Evolutionary conservation across 2,888 invertebrate species (phyloP).

Genomic region (Diplolepis rosae): DNA sequence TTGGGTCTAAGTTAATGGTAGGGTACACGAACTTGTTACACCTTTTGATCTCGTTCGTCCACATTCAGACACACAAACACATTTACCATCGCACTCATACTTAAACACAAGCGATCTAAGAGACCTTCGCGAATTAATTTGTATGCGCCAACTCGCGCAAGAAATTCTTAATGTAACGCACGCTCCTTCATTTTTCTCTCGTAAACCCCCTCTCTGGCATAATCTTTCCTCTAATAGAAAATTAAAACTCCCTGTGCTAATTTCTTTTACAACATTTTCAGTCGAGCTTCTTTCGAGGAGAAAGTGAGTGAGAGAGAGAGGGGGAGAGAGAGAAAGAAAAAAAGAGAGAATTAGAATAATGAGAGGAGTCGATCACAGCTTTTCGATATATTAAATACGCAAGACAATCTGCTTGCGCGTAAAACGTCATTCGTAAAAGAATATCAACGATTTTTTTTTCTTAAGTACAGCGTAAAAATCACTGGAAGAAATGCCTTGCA

Average conservation of each 20-base stretch:
- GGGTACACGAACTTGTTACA: not conserved
- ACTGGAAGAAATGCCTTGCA: conserved; percentile 19
- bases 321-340: conserved; percentile 35
- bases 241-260: not conserved
- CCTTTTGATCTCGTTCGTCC: conserved; percentile 12
- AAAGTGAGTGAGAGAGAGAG: conserved; percentile 30
- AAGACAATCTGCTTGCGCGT: conserved; percentile 9
- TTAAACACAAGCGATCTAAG: conserved; percentile 5
- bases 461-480: conserved; percentile 5
- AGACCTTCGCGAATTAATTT: conserved; percentile 13
- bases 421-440: conserved; percentile 20
- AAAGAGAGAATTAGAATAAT: conserved; percentile 38
- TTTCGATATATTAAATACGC: conserved; percentile 18
- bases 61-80: not conserved
- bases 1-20: conserved; percentile 4
- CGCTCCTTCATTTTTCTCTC: not conserved
- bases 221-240: not conserved
- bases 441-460: conserved; percentile 8
- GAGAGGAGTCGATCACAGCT: conserved; percentile 32
- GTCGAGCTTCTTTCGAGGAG: conserved; percentile 14
- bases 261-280: conserved; percentile 27
- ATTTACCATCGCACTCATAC: conserved; percentile 8
- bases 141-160: conserved; percentile 25
- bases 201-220: not conserved
- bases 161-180: conserved; percentile 13